phyloP scores from a whole-genome alignment of 2,888 invertebrate genomes.

The Schrankia costaestrigalis region DNA sequence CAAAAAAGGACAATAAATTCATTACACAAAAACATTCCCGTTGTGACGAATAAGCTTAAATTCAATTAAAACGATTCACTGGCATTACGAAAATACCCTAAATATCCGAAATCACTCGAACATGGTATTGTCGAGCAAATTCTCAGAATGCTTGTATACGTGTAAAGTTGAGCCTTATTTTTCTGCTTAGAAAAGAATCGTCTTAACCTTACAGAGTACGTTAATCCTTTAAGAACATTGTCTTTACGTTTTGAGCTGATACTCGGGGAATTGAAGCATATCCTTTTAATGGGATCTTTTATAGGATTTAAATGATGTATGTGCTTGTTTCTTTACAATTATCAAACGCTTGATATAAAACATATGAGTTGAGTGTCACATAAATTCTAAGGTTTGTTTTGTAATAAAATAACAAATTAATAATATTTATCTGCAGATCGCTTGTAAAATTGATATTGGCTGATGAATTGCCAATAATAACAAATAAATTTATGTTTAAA shows the following conservation, averaged over 20 bases:
- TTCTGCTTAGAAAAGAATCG: slow-evolving; percentile 31
- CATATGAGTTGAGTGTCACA: too few relatives aligned
- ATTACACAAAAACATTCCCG: slow-evolving; percentile 6
- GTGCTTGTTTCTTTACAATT: background rate
- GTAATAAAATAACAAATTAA: too few relatives aligned
- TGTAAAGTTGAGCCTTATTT: slow-evolving; percentile 29
- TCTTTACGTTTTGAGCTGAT: slow-evolving; percentile 41
- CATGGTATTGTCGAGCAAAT: slow-evolving; percentile 17
- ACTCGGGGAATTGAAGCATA: slow-evolving; percentile 20
- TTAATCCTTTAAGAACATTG: slow-evolving; percentile 42
- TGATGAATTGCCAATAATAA: too few relatives aligned
- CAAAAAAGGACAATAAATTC: background rate
- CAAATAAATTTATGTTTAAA: too few relatives aligned
- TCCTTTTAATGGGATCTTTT: slow-evolving; percentile 20
- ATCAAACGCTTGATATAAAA: background rate
- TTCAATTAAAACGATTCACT: slow-evolving; percentile 27
- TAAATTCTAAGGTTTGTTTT: too few relatives aligned
- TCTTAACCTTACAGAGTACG: slow-evolving; percentile 30
- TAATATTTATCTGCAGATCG: too few relatives aligned
- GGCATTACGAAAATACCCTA: slow-evolving; percentile 17
- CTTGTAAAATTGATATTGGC: too few relatives aligned
- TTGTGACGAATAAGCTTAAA: slow-evolving; percentile 16
- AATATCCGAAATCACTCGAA: slow-evolving; percentile 19
- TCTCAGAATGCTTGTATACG: slow-evolving; percentile 11
- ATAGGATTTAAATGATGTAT: slow-evolving; percentile 15